Conservation (phyloP, 2,888 invertebrate species). For the Dasysyrphus albostriatus region DNA sequence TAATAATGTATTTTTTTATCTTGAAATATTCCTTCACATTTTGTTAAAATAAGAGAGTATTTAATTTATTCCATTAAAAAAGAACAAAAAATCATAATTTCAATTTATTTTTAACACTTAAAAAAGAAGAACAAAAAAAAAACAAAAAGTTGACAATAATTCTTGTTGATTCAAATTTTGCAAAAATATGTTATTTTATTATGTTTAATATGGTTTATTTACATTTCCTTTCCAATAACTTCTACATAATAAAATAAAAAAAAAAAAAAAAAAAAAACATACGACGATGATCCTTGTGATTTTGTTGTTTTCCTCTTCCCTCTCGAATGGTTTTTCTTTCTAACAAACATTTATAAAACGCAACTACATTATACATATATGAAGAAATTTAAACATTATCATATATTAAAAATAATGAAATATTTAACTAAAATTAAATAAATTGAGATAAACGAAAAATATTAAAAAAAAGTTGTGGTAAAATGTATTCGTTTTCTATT, state of each 20-base stretch:
- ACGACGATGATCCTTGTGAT: conserved; percentile 46
- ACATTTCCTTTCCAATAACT: conserved; percentile 11
- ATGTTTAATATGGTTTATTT: conserved; percentile 28
- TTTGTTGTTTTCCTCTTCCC: conserved; percentile 46
- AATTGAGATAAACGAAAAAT: conserved; percentile 16
- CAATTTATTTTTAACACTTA: conserved; percentile 30
- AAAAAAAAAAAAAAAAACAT: conserved; percentile 2
- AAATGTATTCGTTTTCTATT: conserved; percentile 70
- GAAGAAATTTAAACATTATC: conserved; percentile 21
- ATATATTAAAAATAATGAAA: conserved; percentile 18
- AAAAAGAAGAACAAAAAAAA: too few relatives aligned
- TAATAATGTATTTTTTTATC: conserved; percentile 57
- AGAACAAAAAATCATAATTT: not conserved
- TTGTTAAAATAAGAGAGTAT: conserved; percentile 51
- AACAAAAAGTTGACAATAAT: conserved; percentile 38
- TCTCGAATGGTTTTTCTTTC: conserved; percentile 55
- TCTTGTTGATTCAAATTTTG: conserved; percentile 29
- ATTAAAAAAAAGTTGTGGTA: conserved; percentile 59
- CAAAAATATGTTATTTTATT: conserved; percentile 6
- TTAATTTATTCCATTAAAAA: conserved; percentile 31
- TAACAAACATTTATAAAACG: not conserved
- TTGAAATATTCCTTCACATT: conserved; percentile 53
- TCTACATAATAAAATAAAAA: too few relatives aligned
- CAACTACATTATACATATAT: not conserved
- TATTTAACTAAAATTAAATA: conserved; percentile 15